phyloP scores from a whole-genome alignment of 2,797 vertebrate species.

The Pterois miles region DNA sequence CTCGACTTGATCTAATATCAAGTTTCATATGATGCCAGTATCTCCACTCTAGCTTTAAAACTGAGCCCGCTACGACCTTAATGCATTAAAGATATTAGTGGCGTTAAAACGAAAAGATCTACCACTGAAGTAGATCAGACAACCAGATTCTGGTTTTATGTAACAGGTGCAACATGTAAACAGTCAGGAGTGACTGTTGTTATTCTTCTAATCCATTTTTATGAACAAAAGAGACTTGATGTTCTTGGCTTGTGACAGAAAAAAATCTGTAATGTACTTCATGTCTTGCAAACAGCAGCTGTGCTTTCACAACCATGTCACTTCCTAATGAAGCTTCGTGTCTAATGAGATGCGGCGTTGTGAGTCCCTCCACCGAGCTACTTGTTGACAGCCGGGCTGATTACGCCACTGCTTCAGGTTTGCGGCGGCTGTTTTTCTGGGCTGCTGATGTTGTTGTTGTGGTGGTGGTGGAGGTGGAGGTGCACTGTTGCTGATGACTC shows the following conservation, averaged over 20 bases:
- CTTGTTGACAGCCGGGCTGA: conserved; percentile 53
- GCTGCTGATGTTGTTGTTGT: conserved; percentile 42
- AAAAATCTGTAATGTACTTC: not conserved
- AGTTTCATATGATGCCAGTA: too few species aligned
- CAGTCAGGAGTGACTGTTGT: not conserved
- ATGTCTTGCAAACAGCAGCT: not conserved
- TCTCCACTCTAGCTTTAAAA: too few species aligned
- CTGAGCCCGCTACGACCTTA: too few species aligned
- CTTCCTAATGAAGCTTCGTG: not conserved
- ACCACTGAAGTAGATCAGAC: too few species aligned
- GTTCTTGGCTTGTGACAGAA: not conserved
- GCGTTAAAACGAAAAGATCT: too few species aligned
- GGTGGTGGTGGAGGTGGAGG: not conserved
- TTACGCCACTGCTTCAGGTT: conserved; percentile 30
- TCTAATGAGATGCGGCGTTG: conserved; percentile 40
- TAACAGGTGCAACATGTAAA: not conserved
- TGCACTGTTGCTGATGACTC: conserved; percentile 60
- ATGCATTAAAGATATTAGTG: too few species aligned
- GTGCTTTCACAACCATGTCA: not conserved
- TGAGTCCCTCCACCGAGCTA: conserved; percentile 22
- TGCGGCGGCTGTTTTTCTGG: conserved; percentile 27
- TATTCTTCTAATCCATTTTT: too few species aligned
- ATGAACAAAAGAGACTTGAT: not conserved
- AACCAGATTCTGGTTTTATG: not conserved
- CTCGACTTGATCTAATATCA: too few species aligned